Evolutionary conservation across 2,888 invertebrate species (phyloP), one percentile per base, ranked within the genome.

Genomic region (Drosophila imparisetae): DNA sequence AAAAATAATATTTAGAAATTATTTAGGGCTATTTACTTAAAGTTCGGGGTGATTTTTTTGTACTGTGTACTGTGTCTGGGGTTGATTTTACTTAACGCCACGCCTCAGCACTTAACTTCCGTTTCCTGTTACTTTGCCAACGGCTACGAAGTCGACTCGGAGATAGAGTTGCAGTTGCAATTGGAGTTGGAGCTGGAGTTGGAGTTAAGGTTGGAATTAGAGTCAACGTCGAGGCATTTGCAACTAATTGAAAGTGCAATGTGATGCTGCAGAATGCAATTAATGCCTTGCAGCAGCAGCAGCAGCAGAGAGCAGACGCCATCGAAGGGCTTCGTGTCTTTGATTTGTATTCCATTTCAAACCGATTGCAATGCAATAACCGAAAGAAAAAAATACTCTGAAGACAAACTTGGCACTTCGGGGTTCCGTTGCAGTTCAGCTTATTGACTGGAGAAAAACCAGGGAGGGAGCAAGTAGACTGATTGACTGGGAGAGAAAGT

Each of bases 161-260:
- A 61, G 63, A 34, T 38, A 45, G 40, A 65, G 27, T 36, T 45
- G 57, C 34, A 69, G 66, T 50, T 38, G 58, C 2, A 45, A 32
- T 29, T 52, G 13, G 45, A 18, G 34, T 30, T 61, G 29, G 50
- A 57, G 63, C 38, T 38, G 48, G 40, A 59, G 27, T 24, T 36
- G 58, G 18, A 45, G 40, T 32, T 50, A 10, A 49, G 66, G 38
- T 68, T 64, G 38, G 60, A 66, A 68, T 45, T 38, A 48, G 45
- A 78, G 64, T 70, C 76, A 66, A 65, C 32, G 61, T 66, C 29
- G 72, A 83, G 78, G 89, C 88, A 80, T 88, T 83, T 73, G 71
- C 83, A 90, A 87, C 90, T 91, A 91, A 92, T 91, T 91, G 92
- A 91, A 91, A 92, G 90, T 91, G 91, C 92, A 91, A 92, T 91